Conservation (phyloP, 2,888 invertebrate species). For the Pristionchus fissidentatus region DNA sequence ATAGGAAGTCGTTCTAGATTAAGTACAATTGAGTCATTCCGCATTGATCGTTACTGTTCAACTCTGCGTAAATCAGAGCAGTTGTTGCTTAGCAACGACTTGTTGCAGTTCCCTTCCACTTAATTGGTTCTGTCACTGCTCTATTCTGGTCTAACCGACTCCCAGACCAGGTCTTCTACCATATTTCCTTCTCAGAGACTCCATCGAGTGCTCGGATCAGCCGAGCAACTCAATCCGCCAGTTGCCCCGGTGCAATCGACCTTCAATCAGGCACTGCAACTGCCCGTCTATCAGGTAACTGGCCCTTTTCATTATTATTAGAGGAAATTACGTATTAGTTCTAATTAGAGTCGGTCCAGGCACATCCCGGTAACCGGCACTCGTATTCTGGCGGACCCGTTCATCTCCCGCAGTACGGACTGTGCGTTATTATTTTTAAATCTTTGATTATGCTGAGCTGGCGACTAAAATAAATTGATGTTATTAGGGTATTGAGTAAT, state of each 20-base stretch:
- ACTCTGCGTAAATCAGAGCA: not conserved
- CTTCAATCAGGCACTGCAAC: not conserved
- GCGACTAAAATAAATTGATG: no score
- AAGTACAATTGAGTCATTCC: not conserved
- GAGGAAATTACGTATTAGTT: not conserved
- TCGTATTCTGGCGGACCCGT: conserved; percentile 45
- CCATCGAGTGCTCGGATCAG: conserved; percentile 9
- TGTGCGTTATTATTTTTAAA: conserved; percentile 2
- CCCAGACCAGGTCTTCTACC: not conserved
- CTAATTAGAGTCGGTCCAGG: not conserved
- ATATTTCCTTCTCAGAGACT: not conserved
- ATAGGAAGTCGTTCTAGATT: not conserved
- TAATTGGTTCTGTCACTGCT: not conserved
- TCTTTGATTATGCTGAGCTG: not conserved
- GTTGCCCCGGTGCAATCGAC: not conserved
- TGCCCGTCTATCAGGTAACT: conserved; percentile 31
- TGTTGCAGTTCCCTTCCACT: conserved; percentile 18
- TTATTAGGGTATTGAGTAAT: no score
- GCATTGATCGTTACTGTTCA: not conserved
- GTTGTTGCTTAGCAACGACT: conserved; percentile 35
- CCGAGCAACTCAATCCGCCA: conserved; percentile 30
- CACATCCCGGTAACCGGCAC: conserved; percentile 42
- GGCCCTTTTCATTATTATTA: not conserved
- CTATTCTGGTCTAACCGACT: not conserved
- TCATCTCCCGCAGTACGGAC: conserved; percentile 19